phyloP scores from a whole-genome alignment of 2,113 vertebrate genomes.

The Misgurnus mizolepis region DNA sequence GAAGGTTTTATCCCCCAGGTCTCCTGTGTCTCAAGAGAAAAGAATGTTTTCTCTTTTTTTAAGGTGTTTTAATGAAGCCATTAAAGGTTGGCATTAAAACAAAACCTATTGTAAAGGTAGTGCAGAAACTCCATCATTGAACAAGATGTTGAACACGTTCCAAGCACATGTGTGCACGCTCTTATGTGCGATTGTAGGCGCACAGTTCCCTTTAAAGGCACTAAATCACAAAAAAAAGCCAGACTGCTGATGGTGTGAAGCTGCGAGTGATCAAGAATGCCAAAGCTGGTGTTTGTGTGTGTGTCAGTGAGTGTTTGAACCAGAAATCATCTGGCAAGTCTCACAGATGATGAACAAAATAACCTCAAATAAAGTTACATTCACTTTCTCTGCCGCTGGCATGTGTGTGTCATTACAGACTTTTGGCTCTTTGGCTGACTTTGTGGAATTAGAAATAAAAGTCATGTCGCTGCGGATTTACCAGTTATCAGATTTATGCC shows the following conservation, averaged over 20 bases:
- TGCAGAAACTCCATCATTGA: slow-evolving; percentile 41
- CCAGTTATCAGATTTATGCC: not conserved
- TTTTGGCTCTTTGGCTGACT: not conserved
- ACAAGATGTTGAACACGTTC: slow-evolving; percentile 57
- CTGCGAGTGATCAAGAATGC: slow-evolving; percentile 19
- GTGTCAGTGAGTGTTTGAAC: slow-evolving; percentile 22
- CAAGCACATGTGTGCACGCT: slow-evolving; percentile 27
- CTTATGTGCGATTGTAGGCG: slow-evolving; percentile 13
- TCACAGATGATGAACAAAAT: not conserved
- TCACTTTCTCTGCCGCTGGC: not conserved
- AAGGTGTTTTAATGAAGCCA: slow-evolving; percentile 57
- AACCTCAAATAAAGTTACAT: not conserved
- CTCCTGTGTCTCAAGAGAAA: slow-evolving; percentile 50
- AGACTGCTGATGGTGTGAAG: slow-evolving; percentile 45
- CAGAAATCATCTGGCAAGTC: slow-evolving; percentile 18
- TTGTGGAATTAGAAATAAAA: not conserved
- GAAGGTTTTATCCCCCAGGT: slow-evolving; percentile 41
- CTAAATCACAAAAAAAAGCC: slow-evolving; percentile 49
- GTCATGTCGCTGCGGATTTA: not conserved
- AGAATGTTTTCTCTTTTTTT: slow-evolving; percentile 35
- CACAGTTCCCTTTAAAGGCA: slow-evolving; percentile 24
- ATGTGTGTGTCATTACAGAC: not conserved
- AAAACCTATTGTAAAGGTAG: slow-evolving; percentile 49
- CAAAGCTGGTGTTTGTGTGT: slow-evolving; percentile 17
- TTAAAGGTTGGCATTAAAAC: slow-evolving; percentile 56